Base-by-base conservation (phyloP, 92 coral and sea anemone species). In the Meandrina meandrites region DNA sequence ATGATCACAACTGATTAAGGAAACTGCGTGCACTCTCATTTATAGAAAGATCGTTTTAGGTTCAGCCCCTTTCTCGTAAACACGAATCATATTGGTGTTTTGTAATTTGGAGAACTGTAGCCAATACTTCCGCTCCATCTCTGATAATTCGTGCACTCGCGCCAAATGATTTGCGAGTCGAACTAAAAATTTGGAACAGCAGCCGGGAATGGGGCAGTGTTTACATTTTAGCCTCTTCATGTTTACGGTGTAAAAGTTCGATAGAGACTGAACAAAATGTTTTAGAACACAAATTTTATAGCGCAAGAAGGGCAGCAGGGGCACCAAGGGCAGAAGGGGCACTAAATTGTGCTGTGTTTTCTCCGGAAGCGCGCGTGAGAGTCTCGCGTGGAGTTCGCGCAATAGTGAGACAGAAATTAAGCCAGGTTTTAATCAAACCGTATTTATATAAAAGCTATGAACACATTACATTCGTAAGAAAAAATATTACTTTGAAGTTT, bases 131-230 rank as follows among this genome's bases (percentile, higher is more conserved):
- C 80, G 76, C 56, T 89, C 68, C 28, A 47, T 45, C 42, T 30
- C 70, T 7, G 89, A 62, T 64, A 86, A 86, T 4, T 71, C 54
- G 36, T 81, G 80, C 14, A 85, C 89, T 80, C 85, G 89, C 34
- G 86, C 85, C 56, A 85, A 72, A 80, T 85, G 92, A 60, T 89
- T 85, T 51, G 89, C 86, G 27, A 85, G 30, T 85, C 86, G 86
- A 48, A 89, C 86, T 51, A 89, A 47, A 84, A 78, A 84, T 66
- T 84, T 89, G 16, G 54, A 74, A 0, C 53, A 0, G 27, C 30
- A 74, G 0, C 79, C 79, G 1, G 79, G 79, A 18, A 75, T 75
- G 27, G 53, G 79, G n/a, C 79, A 75, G n/a, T 75, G 79, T 18
- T 75, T 75, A 75, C 79, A 75, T 75, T 36, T 75, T 17, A 15